These are phyloP conservation scores for Aethina tumida DNA, from an alignment of 1,140 invertebrate genomes.

Conservation along the genomic window DNA sequence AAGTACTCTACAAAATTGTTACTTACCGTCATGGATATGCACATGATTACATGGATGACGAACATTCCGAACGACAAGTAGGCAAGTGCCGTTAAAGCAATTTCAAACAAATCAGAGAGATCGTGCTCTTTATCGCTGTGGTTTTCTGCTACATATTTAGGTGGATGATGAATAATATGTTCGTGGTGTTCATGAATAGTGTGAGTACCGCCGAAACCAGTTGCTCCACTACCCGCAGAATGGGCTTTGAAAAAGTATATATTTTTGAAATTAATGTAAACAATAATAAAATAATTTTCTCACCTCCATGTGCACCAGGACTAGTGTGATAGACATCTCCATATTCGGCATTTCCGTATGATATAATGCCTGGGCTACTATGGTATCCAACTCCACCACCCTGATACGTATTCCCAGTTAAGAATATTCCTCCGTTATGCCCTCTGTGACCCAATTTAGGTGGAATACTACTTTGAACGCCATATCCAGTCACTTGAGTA, in stretches of 20 bases:
- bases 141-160: constrained; percentile 29
- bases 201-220: constrained; percentile 3
- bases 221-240: too few relatives aligned
- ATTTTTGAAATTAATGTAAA: too few relatives aligned
- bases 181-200: constrained; percentile 10
- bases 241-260: too few relatives aligned
- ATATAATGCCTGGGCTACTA: not conserved
- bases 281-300: too few relatives aligned
- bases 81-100: constrained; percentile 65
- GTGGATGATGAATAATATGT: constrained; percentile 11
- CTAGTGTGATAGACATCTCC: too few relatives aligned
- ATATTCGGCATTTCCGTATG: not conserved
- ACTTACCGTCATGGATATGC: constrained; percentile 48
- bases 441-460: constrained; percentile 7
- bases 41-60: constrained; percentile 63
- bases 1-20: constrained; percentile 4
- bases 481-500: constrained; percentile 41
- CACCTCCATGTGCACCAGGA: too few relatives aligned
- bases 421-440: constrained; percentile 11
- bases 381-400: constrained; percentile 1
- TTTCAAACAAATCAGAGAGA: constrained; percentile 62
- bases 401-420: constrained; percentile 3
- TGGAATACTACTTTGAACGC: too few relatives aligned
- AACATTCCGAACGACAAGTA: constrained; percentile 72
- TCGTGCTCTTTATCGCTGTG: constrained; percentile 43